Percentiles rank a stretch among this genome's conserved stretches.
Conservation (phyloP, 2,888 invertebrate genomes). For the Pseudeuparius sepicola region DNA sequence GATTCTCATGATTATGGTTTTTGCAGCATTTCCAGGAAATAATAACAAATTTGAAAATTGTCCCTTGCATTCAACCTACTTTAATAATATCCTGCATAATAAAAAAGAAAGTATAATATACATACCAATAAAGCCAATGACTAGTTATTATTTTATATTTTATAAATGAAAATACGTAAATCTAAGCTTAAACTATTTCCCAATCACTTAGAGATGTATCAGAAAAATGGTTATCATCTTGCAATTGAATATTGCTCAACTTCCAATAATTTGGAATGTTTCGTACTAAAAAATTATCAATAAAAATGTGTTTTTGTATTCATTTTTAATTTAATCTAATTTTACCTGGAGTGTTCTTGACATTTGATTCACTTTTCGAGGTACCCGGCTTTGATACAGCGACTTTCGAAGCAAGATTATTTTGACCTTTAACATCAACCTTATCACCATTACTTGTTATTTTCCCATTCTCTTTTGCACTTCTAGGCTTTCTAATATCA, state of each 20-base stretch:
- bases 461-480: slow-evolving; percentile 13
- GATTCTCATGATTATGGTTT: no score
- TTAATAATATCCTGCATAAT: no score
- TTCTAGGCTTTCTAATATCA: slow-evolving; percentile 5
- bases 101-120: no score
- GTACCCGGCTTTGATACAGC: no score
- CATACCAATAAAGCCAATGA: no score
- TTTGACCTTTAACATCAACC: no score
- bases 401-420: no score
- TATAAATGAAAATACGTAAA: no score
- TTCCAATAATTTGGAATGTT: slow-evolving; percentile 52
- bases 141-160: no score
- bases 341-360: slow-evolving; percentile 22
- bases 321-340: slow-evolving; percentile 15
- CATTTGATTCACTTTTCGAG: no score
- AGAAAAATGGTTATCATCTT: slow-evolving; percentile 26
- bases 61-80: no score
- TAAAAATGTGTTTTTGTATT: slow-evolving; percentile 9
- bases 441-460: slow-evolving; percentile 4
- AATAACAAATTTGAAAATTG: neutral
- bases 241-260: slow-evolving; percentile 40
- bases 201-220: slow-evolving; percentile 35
- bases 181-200: slow-evolving; percentile 34
- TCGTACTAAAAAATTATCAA: slow-evolving; percentile 13
- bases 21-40: slow-evolving; percentile 1